These are phyloP conservation scores for Rousettus leschenaultii DNA, from an alignment of 2,113 vertebrate genomes.

Conservation along the genomic window DNA sequence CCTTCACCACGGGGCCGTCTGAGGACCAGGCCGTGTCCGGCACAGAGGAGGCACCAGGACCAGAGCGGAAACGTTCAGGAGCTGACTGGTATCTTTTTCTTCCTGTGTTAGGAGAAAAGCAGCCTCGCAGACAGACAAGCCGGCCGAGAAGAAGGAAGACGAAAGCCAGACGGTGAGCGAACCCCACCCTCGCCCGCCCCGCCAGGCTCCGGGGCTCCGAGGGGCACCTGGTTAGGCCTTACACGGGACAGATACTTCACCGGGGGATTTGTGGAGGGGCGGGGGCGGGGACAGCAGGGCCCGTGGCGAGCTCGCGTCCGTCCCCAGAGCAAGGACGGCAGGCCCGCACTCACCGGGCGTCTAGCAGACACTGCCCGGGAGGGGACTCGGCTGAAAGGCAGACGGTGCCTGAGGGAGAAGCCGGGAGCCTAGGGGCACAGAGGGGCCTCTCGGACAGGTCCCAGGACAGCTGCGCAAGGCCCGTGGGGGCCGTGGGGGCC, in stretches of 20 bases:
- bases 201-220: no score
- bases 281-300: neutral
- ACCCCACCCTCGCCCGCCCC: fast-evolving
- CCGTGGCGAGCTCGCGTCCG: fast-evolving
- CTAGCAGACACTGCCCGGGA: fast-evolving
- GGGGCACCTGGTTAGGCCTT: fast-evolving
- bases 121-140: slow-evolving; percentile 95
- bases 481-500: no score
- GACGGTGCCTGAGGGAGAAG: no score
- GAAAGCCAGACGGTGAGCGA: slow-evolving; percentile 93
- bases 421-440: neutral
- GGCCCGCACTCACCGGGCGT: fast-evolving
- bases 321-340: neutral
- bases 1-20: neutral
- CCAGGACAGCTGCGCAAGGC: neutral
- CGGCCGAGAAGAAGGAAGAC: slow-evolving; percentile 92
- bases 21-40: fast-evolving
- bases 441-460: neutral
- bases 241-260: fast-evolving
- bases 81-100: slow-evolving; percentile 46
- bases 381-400: neutral
- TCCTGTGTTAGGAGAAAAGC: slow-evolving; percentile 93
- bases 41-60: neutral
- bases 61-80: neutral
- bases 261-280: no score